Percentiles rank a stretch among this genome's conserved stretches.
These are phyloP conservation scores for Sarcophaga caerulescens DNA, from an alignment of 2,888 invertebrate species.

Conservation along the genomic window DNA sequence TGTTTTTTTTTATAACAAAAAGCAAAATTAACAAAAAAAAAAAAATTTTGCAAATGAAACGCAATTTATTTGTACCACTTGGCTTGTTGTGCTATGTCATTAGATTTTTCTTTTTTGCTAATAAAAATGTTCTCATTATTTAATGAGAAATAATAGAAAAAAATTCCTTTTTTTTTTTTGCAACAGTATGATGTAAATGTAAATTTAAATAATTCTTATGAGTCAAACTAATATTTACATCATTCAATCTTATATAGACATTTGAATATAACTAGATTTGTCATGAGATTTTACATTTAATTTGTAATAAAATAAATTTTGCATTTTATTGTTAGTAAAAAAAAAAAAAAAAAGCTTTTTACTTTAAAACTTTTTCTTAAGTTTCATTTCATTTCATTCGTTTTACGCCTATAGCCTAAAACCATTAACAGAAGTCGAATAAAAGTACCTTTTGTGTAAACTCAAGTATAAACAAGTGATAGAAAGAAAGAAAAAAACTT, in stretches of 20 bases:
- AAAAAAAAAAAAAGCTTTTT: too few species aligned
- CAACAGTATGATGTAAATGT: not conserved
- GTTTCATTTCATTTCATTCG: too few species aligned
- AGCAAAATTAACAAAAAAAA: too few species aligned
- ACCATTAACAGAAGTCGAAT: conserved; percentile 32
- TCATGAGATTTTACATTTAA: not conserved
- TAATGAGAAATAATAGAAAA: not conserved
- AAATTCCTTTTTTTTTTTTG: not conserved
- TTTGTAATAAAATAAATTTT: too few species aligned
- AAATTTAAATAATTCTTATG: not conserved
- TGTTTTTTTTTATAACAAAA: not conserved
- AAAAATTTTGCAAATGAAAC: not conserved
- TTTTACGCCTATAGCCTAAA: conserved; percentile 17
- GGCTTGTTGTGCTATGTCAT: not conserved
- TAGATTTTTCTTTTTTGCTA: not conserved
- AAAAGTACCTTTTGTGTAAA: conserved; percentile 20
- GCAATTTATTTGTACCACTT: not conserved
- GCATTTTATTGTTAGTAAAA: too few species aligned
- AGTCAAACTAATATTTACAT: not conserved
- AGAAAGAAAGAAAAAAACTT: not conserved
- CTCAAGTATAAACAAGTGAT: not conserved
- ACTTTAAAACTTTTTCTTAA: too few species aligned
- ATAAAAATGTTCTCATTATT: not conserved
- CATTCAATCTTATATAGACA: not conserved
- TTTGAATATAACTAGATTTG: not conserved